These are phyloP conservation scores for Corythornis leucogaster DNA, from an alignment of 2,797 vertebrate genomes.

Conservation along the genomic window DNA sequence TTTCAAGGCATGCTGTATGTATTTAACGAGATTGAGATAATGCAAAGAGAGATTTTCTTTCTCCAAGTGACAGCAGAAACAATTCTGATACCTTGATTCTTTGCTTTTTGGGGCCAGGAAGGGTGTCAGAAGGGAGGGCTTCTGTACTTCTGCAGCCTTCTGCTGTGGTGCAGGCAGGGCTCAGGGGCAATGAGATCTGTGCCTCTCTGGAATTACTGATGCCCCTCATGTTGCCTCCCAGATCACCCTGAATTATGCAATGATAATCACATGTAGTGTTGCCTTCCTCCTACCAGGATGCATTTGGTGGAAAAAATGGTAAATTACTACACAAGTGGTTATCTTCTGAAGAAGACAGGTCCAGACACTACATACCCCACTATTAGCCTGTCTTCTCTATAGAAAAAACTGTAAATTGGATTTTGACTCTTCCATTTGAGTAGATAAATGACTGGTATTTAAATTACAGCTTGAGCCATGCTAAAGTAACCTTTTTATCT, in stretches of 20 bases:
- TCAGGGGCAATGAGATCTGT: not conserved
- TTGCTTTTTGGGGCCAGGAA: conserved; percentile 19
- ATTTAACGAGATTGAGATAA: conserved; percentile 51
- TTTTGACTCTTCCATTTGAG: not conserved
- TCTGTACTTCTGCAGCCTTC: not conserved
- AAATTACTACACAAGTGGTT: not conserved
- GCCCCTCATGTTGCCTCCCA: not conserved
- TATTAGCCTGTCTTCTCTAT: not conserved
- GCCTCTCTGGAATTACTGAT: not conserved
- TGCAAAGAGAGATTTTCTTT: not conserved
- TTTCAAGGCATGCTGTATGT: not conserved
- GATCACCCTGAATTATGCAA: not conserved
- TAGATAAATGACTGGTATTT: not conserved
- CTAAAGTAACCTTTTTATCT: fast-evolving
- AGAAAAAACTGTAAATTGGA: not conserved
- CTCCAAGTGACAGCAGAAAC: conserved; percentile 11
- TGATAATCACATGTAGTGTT: not conserved
- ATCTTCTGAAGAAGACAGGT: not conserved
- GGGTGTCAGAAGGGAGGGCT: not conserved
- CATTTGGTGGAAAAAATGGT: not conserved
- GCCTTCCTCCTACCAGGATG: not conserved
- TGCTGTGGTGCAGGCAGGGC: not conserved
- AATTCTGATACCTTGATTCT: conserved; percentile 17
- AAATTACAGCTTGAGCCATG: not conserved
- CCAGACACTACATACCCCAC: fast-evolving